A percentile compares a stretch with the other conserved stretches of the same genome.
These are phyloP conservation scores for Anseranas semipalmata DNA, from an alignment of 2,113 vertebrate genomes.

Conservation along the genomic window DNA sequence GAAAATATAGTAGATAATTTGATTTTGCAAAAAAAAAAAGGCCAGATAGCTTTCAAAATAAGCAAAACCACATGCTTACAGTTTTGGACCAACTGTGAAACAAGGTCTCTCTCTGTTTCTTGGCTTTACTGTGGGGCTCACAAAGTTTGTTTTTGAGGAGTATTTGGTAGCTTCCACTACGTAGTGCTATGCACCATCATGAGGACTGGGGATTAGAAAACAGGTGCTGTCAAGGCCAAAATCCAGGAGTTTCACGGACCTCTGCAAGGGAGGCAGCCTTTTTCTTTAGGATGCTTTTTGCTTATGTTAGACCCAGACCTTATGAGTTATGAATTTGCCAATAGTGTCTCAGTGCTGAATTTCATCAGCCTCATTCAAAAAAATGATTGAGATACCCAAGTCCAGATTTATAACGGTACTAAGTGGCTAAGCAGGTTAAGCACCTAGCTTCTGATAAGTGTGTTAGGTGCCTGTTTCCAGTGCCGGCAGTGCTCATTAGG, in stretches of 20 bases:
- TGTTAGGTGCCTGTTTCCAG: background rate
- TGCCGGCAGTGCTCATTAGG: conserved; percentile 5
- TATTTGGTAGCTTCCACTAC: background rate
- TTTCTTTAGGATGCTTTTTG: background rate
- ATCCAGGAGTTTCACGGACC: background rate
- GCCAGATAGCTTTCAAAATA: background rate
- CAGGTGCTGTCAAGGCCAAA: background rate
- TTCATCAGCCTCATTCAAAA: background rate
- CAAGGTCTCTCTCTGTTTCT: background rate
- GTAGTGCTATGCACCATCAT: rapidly evolving
- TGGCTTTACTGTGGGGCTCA: background rate
- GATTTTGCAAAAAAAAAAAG: background rate
- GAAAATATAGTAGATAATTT: background rate
- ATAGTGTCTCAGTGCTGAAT: background rate
- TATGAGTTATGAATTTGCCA: background rate
- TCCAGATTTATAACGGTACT: background rate
- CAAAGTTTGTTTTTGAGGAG: background rate
- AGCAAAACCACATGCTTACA: background rate
- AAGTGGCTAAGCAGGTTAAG: background rate
- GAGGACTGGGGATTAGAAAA: background rate
- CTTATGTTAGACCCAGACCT: background rate
- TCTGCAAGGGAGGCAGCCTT: background rate
- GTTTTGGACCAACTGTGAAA: background rate
- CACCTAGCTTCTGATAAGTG: background rate
- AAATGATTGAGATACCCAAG: background rate